phyloP scores from a whole-genome alignment of 37 sponge, comb jelly and placozoan genomes.

The Spongia lamella region DNA sequence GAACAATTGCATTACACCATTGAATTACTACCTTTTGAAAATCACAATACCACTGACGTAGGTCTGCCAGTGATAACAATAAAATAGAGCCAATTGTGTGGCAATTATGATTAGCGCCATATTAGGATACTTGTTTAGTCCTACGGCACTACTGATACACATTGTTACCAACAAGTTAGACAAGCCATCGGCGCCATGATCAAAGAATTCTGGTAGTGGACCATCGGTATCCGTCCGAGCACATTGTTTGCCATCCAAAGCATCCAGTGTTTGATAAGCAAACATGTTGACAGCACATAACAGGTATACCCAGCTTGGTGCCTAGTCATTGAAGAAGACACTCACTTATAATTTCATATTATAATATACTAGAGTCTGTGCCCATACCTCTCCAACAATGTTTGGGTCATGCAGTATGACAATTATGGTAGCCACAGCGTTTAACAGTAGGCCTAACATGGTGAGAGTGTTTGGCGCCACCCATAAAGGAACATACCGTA shows the following conservation, averaged over 20 bases:
- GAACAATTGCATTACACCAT: too few relatives aligned
- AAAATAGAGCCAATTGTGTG: too few relatives aligned
- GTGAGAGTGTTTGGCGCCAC: too few relatives aligned
- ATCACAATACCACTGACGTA: too few relatives aligned
- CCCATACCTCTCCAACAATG: too few relatives aligned
- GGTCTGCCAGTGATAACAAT: too few relatives aligned
- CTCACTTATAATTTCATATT: neutral
- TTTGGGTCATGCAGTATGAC: too few relatives aligned
- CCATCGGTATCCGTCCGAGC: constrained; percentile 24
- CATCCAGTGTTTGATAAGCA: constrained; percentile 55
- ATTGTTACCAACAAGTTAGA: constrained; percentile 39
- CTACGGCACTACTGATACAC: neutral
- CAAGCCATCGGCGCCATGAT: constrained; percentile 59
- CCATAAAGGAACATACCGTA: too few relatives aligned
- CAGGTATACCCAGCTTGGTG: constrained; percentile 44
- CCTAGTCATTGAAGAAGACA: constrained; percentile 7
- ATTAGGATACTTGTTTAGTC: neutral
- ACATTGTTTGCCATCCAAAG: constrained; percentile 60
- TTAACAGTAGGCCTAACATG: too few relatives aligned
- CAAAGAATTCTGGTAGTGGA: constrained; percentile 49
- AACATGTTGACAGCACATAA: constrained; percentile 44
- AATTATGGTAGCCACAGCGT: too few relatives aligned
- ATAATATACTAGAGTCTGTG: too few relatives aligned
- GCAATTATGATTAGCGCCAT: neutral
- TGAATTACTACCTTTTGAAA: too few relatives aligned